phyloP scores from a whole-genome alignment of 2,888 invertebrate genomes.

The Coelopa pilipes region DNA sequence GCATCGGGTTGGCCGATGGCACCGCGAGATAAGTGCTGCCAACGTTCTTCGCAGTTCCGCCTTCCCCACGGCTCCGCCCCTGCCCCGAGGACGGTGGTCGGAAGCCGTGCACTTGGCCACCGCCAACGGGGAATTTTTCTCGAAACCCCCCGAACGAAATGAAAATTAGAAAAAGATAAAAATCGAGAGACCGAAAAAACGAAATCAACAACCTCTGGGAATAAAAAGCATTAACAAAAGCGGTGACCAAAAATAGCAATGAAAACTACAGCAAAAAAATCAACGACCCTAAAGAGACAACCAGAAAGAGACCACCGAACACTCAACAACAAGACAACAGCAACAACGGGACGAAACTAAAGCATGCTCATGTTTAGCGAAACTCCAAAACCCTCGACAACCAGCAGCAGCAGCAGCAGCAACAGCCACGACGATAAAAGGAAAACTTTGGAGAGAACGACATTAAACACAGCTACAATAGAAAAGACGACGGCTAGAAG shows the following conservation, averaged over 20 bases:
- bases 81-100: neutral
- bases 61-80: neutral
- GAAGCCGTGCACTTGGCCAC: neutral
- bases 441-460: no score
- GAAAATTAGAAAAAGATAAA: slow-evolving; percentile 23
- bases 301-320: no score
- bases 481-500: no score
- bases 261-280: no score
- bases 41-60: neutral
- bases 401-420: no score
- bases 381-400: no score
- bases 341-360: no score
- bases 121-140: neutral
- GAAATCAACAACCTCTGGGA: neutral
- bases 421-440: no score
- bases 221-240: neutral
- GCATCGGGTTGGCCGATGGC: neutral
- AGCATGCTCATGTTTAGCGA: no score
- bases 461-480: no score
- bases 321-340: no score
- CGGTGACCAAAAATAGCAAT: neutral
- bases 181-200: neutral
- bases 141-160: neutral
- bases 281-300: no score
- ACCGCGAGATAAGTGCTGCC: slow-evolving; percentile 11